phyloP scores from a whole-genome alignment of 2,113 vertebrate genomes.

The Pelecanus crispus region DNA sequence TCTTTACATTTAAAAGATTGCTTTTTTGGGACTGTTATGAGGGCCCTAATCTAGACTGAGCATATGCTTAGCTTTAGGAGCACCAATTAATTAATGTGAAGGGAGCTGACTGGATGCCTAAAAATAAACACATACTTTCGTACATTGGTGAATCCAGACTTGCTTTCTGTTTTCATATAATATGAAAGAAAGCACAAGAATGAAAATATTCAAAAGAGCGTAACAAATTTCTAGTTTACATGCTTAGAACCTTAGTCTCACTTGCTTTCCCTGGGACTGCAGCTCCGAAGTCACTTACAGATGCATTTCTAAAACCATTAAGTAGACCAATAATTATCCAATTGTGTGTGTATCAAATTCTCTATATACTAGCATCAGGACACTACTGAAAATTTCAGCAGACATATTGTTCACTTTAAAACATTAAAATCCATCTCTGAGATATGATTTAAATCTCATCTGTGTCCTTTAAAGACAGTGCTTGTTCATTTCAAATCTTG shows the following conservation, averaged over 20 bases:
- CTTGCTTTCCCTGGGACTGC: background rate
- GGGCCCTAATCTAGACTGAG: background rate
- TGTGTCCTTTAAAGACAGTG: background rate
- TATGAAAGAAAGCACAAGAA: background rate
- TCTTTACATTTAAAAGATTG: background rate
- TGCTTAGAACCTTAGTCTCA: background rate
- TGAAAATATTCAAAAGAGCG: background rate
- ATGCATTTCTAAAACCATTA: background rate
- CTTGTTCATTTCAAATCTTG: background rate
- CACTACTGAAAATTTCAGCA: background rate
- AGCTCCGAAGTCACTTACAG: background rate
- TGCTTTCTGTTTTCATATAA: background rate
- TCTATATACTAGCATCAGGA: background rate
- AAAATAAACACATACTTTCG: background rate
- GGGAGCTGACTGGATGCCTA: background rate
- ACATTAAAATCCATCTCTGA: background rate
- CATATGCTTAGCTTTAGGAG: background rate
- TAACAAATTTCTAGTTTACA: background rate
- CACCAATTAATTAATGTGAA: background rate
- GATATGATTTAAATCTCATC: background rate
- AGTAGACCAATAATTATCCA: background rate
- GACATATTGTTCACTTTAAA: background rate
- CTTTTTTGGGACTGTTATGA: background rate
- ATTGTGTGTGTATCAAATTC: background rate
- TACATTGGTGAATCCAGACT: background rate